These are phyloP conservation scores for Ornithoptera priamus DNA, from an alignment of 2,888 invertebrate species.

Conservation along the genomic window DNA sequence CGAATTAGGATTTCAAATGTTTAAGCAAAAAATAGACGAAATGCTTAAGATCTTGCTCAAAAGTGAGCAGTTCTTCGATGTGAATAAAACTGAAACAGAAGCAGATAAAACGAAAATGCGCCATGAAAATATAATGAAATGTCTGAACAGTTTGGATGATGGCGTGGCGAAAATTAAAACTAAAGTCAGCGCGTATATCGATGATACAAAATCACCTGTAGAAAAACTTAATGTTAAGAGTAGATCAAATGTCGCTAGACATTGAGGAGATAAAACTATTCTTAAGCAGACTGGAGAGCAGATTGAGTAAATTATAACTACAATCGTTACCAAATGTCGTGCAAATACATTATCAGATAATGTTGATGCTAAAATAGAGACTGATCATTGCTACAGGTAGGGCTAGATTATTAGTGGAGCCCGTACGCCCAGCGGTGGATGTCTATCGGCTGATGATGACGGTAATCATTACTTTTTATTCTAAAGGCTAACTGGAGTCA, in stretches of 20 bases:
- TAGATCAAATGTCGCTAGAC: constrained; percentile 64
- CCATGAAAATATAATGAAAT: constrained; percentile 55
- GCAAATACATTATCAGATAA: neutral
- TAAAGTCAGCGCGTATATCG: constrained; percentile 48
- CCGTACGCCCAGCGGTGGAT: no score
- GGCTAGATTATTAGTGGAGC: no score
- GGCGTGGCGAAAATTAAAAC: constrained; percentile 52
- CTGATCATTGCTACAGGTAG: neutral
- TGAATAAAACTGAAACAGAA: constrained; percentile 31
- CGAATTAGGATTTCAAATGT: constrained; percentile 53
- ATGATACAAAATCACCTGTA: constrained; percentile 50
- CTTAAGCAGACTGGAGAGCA: constrained; percentile 60
- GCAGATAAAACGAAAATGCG: constrained; percentile 39
- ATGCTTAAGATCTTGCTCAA: constrained; percentile 62
- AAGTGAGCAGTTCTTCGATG: constrained; percentile 37
- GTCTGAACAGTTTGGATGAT: constrained; percentile 57
- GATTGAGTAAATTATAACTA: constrained; percentile 38
- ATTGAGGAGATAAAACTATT: constrained; percentile 59
- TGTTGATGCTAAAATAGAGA: neutral
- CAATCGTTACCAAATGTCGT: neutral
- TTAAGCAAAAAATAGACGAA: constrained; percentile 57
- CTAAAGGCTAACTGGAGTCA: no score
- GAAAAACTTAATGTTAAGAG: constrained; percentile 59
- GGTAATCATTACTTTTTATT: no score
- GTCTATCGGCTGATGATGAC: no score